Evolutionary conservation across 2,797 vertebrate genomes (phyloP).

Genomic region (Megaceryle alcyon): DNA sequence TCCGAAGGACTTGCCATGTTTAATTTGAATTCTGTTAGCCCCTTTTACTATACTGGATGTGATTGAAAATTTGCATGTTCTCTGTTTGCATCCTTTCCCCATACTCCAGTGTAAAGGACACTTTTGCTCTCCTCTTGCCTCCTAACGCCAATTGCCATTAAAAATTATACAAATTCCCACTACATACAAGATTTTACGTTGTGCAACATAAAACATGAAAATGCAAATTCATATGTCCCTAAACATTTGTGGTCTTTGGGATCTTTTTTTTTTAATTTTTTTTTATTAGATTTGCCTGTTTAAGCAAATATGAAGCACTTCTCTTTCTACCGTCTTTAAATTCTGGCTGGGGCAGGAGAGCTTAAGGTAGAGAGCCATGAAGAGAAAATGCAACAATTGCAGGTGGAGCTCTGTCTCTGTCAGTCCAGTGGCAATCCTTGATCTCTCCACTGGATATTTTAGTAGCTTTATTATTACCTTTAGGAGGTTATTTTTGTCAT

Average conservation of each 20-base stretch:
- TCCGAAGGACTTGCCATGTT: not conserved
- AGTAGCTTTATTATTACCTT: not conserved
- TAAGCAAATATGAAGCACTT: not conserved
- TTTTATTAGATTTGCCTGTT: not conserved
- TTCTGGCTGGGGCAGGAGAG: not conserved
- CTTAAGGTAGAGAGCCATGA: not conserved
- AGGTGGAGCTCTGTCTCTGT: not conserved
- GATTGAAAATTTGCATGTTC: not conserved
- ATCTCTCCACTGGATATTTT: not conserved
- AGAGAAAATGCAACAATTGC: not conserved
- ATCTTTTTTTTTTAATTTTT: not conserved
- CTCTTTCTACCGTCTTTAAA: not conserved
- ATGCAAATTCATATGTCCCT: accelerated
- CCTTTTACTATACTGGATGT: not conserved
- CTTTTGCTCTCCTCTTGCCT: not conserved
- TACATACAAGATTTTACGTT: not conserved
- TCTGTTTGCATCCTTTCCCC: not conserved
- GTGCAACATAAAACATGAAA: not conserved
- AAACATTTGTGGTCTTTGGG: not conserved
- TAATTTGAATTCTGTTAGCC: not conserved
- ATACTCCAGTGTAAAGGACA: not conserved
- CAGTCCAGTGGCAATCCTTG: not conserved
- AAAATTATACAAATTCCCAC: not conserved
- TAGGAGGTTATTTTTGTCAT: not conserved
- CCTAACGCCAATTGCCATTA: not conserved